These are phyloP conservation scores for Gibbula magus DNA, from an alignment of 2,888 invertebrate species.

Conservation along the genomic window DNA sequence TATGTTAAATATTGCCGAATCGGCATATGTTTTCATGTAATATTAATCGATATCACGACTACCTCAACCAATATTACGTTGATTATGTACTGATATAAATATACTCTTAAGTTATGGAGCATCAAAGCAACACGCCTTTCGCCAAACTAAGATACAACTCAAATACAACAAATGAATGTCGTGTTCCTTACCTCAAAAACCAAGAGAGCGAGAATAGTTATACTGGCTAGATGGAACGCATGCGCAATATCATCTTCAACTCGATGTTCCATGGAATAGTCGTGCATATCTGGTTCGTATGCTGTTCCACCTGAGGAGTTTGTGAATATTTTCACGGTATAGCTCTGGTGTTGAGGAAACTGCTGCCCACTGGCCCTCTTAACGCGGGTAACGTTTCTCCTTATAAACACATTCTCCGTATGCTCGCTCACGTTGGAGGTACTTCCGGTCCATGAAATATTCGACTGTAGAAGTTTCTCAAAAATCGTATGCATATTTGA, in stretches of 20 bases:
- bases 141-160: background rate
- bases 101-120: too few species aligned
- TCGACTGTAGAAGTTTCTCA: slow-evolving; percentile 45
- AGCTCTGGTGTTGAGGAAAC: background rate
- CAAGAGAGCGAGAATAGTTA: slow-evolving; percentile 59
- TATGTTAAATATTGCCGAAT: too few species aligned
- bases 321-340: background rate
- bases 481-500: slow-evolving; percentile 44
- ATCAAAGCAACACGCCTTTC: too few species aligned
- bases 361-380: background rate
- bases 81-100: too few species aligned
- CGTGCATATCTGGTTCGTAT: background rate
- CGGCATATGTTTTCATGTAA: too few species aligned
- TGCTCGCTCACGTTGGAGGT: background rate
- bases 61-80: too few species aligned
- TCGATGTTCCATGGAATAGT: slow-evolving; percentile 35
- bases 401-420: background rate
- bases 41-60: too few species aligned
- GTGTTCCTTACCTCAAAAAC: slow-evolving; percentile 57
- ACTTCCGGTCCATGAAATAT: slow-evolving; percentile 43
- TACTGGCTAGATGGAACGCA: slow-evolving; percentile 65
- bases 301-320: background rate
- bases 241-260: slow-evolving; percentile 63
- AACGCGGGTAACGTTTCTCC: background rate
- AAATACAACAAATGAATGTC: background rate